Conservation (phyloP, 2,888 invertebrate genomes). For the Bedellia somnulentella region DNA sequence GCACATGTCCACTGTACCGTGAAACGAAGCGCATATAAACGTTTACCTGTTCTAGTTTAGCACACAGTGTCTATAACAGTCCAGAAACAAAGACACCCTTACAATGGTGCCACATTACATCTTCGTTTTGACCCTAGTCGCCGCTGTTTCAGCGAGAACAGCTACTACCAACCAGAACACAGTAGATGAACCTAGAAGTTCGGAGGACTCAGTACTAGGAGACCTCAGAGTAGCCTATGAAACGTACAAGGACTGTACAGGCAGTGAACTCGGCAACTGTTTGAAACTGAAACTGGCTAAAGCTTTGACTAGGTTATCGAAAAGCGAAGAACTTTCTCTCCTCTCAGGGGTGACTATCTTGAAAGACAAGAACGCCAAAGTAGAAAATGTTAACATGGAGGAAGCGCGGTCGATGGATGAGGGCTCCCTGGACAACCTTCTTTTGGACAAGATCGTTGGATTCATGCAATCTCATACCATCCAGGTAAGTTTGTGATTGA, state of each 20-base stretch:
- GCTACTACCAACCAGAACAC: conserved; percentile 49
- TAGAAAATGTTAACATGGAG: conserved; percentile 63
- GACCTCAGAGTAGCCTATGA: conserved; percentile 75
- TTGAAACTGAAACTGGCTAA: conserved; percentile 79
- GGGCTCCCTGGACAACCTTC: conserved; percentile 72
- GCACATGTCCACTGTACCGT: conserved; percentile 37
- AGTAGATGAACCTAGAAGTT: conserved; percentile 37
- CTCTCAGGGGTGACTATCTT: conserved; percentile 77
- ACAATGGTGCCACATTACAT: conserved; percentile 62
- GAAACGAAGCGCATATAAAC: conserved; percentile 56
- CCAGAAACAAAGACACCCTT: conserved; percentile 39
- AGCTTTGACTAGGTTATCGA: conserved; percentile 72
- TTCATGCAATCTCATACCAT: conserved; percentile 80
- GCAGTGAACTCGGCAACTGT: conserved; percentile 69
- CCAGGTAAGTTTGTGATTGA: conserved; percentile 62
- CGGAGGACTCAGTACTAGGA: conserved; percentile 56
- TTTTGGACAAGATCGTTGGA: conserved; percentile 71
- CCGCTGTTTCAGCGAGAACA: conserved; percentile 53
- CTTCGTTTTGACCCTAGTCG: conserved; percentile 56
- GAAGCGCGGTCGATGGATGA: conserved; percentile 72
- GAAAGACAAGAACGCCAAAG: conserved; percentile 58
- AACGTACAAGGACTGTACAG: conserved; percentile 79
- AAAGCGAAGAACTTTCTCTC: conserved; percentile 68
- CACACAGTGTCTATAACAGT: conserved; percentile 44
- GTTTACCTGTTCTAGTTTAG: conserved; percentile 37